A percentile compares a stretch with the other conserved stretches of the same genome.
Conservation (phyloP, 2,888 invertebrate genomes). For the Idaea straminata region DNA sequence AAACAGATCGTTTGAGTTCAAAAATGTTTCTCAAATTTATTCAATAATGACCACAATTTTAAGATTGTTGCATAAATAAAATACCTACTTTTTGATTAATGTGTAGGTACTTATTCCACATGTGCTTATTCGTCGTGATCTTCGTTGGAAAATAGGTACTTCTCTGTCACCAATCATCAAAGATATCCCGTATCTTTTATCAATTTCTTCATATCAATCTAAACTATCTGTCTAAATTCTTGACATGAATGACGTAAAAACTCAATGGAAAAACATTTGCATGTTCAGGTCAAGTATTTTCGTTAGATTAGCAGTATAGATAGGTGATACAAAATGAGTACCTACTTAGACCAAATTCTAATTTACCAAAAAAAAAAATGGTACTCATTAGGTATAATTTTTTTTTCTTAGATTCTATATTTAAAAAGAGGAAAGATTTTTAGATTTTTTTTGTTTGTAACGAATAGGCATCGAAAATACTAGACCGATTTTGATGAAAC, state of each 20-base stretch:
- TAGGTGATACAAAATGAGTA: not conserved
- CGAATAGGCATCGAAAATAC: not conserved
- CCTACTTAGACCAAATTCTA: not conserved
- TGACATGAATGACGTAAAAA: not conserved
- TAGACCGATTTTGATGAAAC: not conserved
- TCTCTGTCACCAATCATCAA: not conserved
- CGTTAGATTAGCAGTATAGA: not conserved
- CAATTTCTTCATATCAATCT: not conserved
- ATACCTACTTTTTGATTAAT: too few species aligned
- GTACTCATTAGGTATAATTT: too few species aligned
- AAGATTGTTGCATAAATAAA: too few species aligned
- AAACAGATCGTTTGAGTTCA: too few species aligned
- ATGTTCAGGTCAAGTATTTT: not conserved
- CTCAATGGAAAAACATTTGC: not conserved
- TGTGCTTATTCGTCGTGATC: not conserved
- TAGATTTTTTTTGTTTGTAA: not conserved
- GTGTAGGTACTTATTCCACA: not conserved
- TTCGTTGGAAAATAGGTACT: not conserved
- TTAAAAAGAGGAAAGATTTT: too few species aligned
- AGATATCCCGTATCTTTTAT: not conserved
- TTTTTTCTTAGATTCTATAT: too few species aligned
- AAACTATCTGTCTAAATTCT: not conserved
- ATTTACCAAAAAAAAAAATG: too few species aligned
- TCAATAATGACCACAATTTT: too few species aligned
- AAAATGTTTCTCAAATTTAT: too few species aligned